Evolutionary conservation across 1,140 invertebrate genomes (phyloP).

Genomic region (Cryptotermes secundus): DNA sequence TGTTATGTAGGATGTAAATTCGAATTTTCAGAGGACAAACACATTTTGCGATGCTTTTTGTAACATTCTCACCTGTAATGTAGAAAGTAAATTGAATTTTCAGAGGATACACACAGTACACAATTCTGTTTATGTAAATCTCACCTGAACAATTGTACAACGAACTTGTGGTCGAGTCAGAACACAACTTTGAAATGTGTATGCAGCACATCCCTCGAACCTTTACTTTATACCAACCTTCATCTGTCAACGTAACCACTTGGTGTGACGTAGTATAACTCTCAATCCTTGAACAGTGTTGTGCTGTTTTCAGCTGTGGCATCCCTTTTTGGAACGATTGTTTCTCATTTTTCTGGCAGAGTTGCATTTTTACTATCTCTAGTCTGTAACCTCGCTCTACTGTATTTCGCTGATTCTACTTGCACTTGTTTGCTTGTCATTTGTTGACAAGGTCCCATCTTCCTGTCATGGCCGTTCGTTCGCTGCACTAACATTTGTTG

Average conservation of each 20-base stretch:
- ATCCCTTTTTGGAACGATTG: not conserved
- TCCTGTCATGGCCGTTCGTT: not conserved
- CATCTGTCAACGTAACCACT: not conserved
- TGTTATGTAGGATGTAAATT: too few species aligned
- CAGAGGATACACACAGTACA: too few species aligned
- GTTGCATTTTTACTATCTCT: not conserved
- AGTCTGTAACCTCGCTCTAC: not conserved
- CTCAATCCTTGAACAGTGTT: not conserved
- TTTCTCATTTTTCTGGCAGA: not conserved
- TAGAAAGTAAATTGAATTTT: too few species aligned
- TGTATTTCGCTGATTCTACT: not conserved
- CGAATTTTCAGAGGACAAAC: too few species aligned
- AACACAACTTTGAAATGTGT: not conserved
- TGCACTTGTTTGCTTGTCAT: not conserved
- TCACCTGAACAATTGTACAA: too few species aligned
- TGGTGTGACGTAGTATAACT: not conserved
- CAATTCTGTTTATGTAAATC: too few species aligned
- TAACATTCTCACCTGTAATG: too few species aligned
- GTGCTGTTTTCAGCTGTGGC: not conserved
- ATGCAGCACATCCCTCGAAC: not conserved
- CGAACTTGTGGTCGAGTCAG: too few species aligned
- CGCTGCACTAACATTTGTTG: too few species aligned
- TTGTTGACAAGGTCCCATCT: not conserved
- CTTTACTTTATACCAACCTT: not conserved
- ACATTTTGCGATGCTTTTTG: too few species aligned